Conservation (phyloP, 2,797 vertebrate species). For the Channallabes apus region DNA sequence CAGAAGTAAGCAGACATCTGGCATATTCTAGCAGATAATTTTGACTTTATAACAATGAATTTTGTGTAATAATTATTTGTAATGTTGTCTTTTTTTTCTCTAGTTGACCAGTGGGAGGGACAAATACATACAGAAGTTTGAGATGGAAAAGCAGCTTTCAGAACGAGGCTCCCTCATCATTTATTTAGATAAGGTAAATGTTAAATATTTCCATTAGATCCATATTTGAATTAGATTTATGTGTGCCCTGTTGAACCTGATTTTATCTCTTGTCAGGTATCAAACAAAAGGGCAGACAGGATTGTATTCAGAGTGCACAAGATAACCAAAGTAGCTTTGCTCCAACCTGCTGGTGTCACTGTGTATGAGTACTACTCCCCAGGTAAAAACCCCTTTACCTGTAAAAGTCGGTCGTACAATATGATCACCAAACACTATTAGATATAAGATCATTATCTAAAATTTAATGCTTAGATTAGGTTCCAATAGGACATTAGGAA, state of each 20-base stretch:
- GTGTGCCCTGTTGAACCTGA: too few species aligned
- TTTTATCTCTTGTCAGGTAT: constrained; percentile 33
- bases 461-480: too few species aligned
- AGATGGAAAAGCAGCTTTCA: constrained; percentile 68
- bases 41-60: too few species aligned
- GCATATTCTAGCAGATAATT: neutral
- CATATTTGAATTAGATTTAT: neutral
- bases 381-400: constrained; percentile 2
- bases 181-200: constrained; percentile 67
- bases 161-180: constrained; percentile 68
- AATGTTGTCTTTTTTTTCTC: too few species aligned
- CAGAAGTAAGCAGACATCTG: constrained; percentile 63
- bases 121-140: constrained; percentile 76
- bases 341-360: constrained; percentile 52
- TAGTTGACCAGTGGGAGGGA: constrained; percentile 73
- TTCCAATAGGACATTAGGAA: too few species aligned
- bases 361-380: constrained; percentile 53
- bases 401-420: too few species aligned
- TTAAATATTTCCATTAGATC: neutral
- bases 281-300: constrained; percentile 30
- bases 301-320: constrained; percentile 51
- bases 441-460: too few species aligned
- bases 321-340: constrained; percentile 35
- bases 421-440: too few species aligned
- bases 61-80: neutral